phyloP scores from a whole-genome alignment of 1,140 invertebrate genomes.

The Drosophila parabipectinata region DNA sequence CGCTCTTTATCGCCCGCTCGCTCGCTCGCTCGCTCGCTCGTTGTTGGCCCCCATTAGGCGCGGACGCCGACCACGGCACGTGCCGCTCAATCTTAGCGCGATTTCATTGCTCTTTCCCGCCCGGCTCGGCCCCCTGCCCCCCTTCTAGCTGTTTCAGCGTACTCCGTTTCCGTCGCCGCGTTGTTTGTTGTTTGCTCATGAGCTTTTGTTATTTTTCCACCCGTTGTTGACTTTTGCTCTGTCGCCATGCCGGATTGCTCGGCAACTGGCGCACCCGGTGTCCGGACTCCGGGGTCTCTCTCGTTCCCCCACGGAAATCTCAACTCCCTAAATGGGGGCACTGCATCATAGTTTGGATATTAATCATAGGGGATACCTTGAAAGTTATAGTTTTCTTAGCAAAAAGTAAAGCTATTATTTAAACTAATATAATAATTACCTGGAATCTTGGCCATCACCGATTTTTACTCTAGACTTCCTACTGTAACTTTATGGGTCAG shows the following conservation, averaged over 20 bases:
- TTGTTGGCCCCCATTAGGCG: conserved; percentile 65
- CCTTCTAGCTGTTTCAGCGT: neutral
- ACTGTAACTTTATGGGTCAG: conserved; percentile 4
- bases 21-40: conserved; percentile 38
- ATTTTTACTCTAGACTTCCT: neutral
- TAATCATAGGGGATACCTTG: too few species aligned
- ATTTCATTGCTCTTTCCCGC: conserved; percentile 48
- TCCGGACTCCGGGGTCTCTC: neutral
- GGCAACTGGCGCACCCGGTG: conserved; percentile 1
- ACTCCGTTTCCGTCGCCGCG: conserved; percentile 33
- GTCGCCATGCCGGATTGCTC: conserved; percentile 33
- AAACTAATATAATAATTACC: neutral
- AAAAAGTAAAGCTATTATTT: too few species aligned
- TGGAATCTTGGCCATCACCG: neutral
- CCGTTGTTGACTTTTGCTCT: conserved; percentile 61
- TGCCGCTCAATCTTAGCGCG: conserved; percentile 66
- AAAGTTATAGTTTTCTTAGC: too few species aligned
- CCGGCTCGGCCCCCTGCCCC: neutral
- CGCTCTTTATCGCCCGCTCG: conserved; percentile 9
- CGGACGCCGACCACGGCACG: conserved; percentile 65
- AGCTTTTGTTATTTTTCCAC: conserved; percentile 62
- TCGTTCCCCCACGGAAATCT: too few species aligned
- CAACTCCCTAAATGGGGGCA: neutral
- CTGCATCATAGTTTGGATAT: neutral
- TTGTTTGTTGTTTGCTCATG: conserved; percentile 63